Base-by-base conservation (phyloP, 2,888 invertebrate genomes). In the Thera obeliscata region DNA sequence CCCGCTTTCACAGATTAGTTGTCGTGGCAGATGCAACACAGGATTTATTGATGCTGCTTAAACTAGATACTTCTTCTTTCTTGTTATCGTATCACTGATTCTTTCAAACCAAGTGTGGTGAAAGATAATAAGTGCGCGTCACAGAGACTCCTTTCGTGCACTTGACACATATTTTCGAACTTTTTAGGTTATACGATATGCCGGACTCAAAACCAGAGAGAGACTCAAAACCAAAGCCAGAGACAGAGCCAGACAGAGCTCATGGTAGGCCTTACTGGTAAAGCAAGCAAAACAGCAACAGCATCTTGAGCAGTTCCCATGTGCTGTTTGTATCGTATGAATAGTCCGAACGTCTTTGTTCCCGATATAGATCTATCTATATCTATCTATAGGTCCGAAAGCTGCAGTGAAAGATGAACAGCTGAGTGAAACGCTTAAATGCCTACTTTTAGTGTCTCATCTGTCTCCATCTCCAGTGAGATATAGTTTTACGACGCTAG, bases 401-500 rank as follows among this genome's bases (percentile, higher is more conserved):
- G 12, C 38, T 50, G 12, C 8, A 9, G 58, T 64, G 59, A 59
- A 43, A 7, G 43, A 46, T 46, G 43, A 46, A 9, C 43, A 9
- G 43, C 3, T 46, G 7, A 46, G 43, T 46, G 64, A 55, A 60
- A 12, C 35, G 33, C 52, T 49, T 33, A 41, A 12, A 36, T 11
- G 64, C 64, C 59, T 48, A 8, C 52, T 52, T 6, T 22, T n/a
- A 49, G 35, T 66, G 57, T 48, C 69, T 75, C 70, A 77, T 79
- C 83, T 78, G 76, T 77, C 78, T 76, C 74, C 70, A 78, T 74
- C 33, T 69, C 38, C 43, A 52, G 78, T 82, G 79, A 85, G 88
- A 88, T 90, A 90, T 90, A 88, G 89, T 88, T 90, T 90, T 88
- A 90, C 87, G 88, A 85, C 81, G 83, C 85, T 80, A 87, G 83